Percentiles rank a stretch among this genome's conserved stretches.
Conservation (phyloP, 2,797 vertebrate species). For the Todus mexicanus region DNA sequence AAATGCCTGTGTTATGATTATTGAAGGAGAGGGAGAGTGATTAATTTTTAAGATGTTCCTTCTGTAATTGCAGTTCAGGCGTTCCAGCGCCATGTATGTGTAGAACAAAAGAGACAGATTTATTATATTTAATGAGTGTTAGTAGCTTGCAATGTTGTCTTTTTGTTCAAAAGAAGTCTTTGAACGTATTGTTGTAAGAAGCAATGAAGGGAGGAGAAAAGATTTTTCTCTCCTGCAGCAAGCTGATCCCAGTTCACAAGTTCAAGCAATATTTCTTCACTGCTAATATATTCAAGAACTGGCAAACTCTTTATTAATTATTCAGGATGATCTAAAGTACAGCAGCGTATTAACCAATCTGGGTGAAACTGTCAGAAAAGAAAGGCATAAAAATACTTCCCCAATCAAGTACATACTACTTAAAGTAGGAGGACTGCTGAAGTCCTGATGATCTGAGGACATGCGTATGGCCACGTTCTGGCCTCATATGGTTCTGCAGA, state of each 20-base stretch:
- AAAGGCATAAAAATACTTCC: neutral
- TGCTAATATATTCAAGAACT: conserved; percentile 45
- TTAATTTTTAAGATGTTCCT: neutral
- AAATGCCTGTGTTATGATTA: neutral
- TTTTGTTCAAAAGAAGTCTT: conserved; percentile 18
- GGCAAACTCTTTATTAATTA: conserved; percentile 54
- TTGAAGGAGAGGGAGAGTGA: neutral
- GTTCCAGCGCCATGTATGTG: neutral
- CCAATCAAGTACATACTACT: neutral
- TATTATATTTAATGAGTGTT: conserved; percentile 21
- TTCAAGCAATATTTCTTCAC: conserved; percentile 42
- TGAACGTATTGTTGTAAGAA: conserved; percentile 9
- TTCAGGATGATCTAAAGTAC: conserved; percentile 35
- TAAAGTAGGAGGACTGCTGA: neutral
- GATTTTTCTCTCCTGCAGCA: neutral
- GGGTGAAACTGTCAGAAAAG: neutral
- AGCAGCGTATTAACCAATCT: conserved; percentile 1
- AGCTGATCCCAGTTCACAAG: conserved; percentile 38
- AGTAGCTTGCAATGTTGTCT: neutral
- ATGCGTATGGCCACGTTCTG: neutral
- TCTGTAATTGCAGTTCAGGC: neutral
- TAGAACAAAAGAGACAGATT: conserved; percentile 14
- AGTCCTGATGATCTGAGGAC: neutral
- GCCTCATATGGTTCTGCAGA: neutral
- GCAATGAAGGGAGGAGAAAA: neutral